phyloP scores from a whole-genome alignment of 2,113 vertebrate genomes.

The Psilopogon haemacephalus region DNA sequence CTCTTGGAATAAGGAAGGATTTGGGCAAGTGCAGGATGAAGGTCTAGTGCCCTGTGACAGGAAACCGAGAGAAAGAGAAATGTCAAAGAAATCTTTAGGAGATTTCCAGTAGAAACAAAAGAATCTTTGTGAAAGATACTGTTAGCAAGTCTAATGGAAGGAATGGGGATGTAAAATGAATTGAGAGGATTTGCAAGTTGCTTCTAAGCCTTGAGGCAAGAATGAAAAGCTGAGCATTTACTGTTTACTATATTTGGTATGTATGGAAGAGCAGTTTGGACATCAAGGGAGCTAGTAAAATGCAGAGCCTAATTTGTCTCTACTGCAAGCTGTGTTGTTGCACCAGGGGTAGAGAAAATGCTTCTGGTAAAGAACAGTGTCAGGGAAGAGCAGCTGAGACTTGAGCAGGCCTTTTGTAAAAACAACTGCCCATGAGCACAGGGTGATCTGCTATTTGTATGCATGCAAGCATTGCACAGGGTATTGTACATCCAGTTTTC shows the following conservation, averaged over 20 bases:
- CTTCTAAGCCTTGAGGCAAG: constrained; percentile 49
- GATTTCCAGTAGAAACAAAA: constrained; percentile 36
- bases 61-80: constrained; percentile 6
- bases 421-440: rapidly evolving
- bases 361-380: not conserved
- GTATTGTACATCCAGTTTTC: not conserved
- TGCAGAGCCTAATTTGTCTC: not conserved
- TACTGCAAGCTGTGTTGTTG: not conserved
- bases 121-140: constrained; percentile 37
- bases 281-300: constrained; percentile 40
- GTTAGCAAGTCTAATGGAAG: constrained; percentile 19
- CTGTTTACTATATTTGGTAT: constrained; percentile 61
- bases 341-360: not conserved
- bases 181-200: constrained; percentile 32
- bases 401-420: not conserved
- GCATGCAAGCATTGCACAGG: not conserved
- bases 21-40: not conserved
- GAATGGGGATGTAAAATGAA: not conserved
- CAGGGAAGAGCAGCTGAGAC: not conserved
- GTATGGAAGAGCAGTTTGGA: constrained; percentile 27
- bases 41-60: not conserved
- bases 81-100: constrained; percentile 17
- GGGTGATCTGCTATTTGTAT: rapidly evolving
- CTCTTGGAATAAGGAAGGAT: constrained; percentile 7
- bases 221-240: constrained; percentile 15